Base-by-base conservation (phyloP, 2,797 vertebrate species). In the Argya squamiceps region DNA sequence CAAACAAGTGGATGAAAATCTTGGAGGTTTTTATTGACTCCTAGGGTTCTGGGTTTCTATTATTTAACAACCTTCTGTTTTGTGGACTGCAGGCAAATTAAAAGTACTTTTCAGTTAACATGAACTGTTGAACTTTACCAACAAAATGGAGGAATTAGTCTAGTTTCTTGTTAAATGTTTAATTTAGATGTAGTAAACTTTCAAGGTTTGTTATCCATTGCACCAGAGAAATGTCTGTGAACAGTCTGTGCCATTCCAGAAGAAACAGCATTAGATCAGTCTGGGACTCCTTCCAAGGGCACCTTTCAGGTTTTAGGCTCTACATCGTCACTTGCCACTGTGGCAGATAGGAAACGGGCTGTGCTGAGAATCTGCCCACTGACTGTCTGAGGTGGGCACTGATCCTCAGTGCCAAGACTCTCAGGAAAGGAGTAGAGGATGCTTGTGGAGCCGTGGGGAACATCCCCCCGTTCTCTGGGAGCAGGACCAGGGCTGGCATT, bases 321-420 rank as follows among this genome's bases (percentile, higher is more conserved):
- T 44, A 5, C 15, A 6, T 82, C 68, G 24, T 78, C 46, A 30
- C 41, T 64, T 27, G 12, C 7, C 34, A 3, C 30, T 44, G 29
- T 14, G 26, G 36, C 32, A 63, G 30, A 19, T 18, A 30, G 43
- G 37, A 83, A 73, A 32, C 1, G 29, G 39, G 12, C 30, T 84
- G 77, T 62, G 29, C 8, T 34, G 26, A 46, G 52, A 63, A 47
- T 47, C 17, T 55, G 30, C 46, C 39, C 82, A 30, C 27, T 59
- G 19, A 4, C 7, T 0, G 1, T 14, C 20, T 27, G 10, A 68
- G 32, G 15, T 27, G 26, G 9, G 16, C 0, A 2, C 36, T 17
- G 22, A 49, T 27, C 32, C 6, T 27, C 63, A 12, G 18, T 60
- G 41, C 21, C 53, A 17, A 29, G 24, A 8, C 8, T n/a, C 30